These are phyloP conservation scores for Tauraco erythrolophus DNA, from an alignment of 2,113 vertebrate genomes.

Conservation along the genomic window DNA sequence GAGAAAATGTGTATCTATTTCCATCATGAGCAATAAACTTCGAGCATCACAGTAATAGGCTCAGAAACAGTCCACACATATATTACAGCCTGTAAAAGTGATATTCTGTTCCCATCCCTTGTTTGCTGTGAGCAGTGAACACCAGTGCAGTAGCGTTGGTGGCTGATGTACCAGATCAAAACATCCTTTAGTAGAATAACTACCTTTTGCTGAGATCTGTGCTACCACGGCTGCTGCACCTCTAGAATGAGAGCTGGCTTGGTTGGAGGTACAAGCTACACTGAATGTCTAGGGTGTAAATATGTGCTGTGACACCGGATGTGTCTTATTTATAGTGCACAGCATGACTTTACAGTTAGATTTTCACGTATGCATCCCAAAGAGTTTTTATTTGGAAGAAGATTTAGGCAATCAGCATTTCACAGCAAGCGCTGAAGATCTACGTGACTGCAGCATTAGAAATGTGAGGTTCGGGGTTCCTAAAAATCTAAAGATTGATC, in stretches of 20 bases:
- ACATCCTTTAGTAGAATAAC: not conserved
- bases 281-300: not conserved
- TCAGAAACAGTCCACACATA: not conserved
- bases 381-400: not conserved
- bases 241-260: not conserved
- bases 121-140: not conserved
- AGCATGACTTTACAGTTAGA: not conserved
- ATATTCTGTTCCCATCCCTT: not conserved
- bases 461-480: not conserved
- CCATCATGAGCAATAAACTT: not conserved
- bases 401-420: not conserved
- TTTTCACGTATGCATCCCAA: not conserved
- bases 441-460: rapidly evolving
- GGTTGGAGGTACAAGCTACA: rapidly evolving
- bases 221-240: not conserved
- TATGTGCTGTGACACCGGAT: rapidly evolving
- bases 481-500: not conserved
- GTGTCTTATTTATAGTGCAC: not conserved
- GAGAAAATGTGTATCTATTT: not conserved
- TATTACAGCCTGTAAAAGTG: not conserved
- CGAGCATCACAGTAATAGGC: not conserved
- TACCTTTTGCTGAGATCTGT: not conserved
- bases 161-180: not conserved
- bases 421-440: not conserved
- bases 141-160: not conserved